Conservation (phyloP, 2,113 vertebrate genomes). For the Lepidothrix coronata region DNA sequence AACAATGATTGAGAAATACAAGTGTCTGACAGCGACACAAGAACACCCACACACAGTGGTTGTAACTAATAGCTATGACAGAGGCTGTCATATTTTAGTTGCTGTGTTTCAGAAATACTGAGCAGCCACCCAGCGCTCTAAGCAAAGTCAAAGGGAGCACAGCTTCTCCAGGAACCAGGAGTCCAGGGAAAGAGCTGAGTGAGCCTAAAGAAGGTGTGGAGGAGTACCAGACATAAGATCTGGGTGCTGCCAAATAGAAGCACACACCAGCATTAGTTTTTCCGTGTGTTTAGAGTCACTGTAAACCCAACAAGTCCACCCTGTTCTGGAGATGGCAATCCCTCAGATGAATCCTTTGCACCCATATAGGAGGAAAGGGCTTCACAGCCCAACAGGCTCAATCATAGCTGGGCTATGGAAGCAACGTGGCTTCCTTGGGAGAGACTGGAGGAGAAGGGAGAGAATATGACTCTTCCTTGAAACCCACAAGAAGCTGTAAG, state of each 20-base stretch:
- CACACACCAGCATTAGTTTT: background rate
- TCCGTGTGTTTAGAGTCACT: background rate
- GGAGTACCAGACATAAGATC: background rate
- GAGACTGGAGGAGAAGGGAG: background rate
- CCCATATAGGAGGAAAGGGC: background rate
- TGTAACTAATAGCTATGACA: constrained; percentile 41
- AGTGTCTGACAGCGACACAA: background rate
- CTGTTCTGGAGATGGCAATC: background rate
- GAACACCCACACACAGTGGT: constrained; percentile 12
- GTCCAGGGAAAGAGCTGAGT: background rate
- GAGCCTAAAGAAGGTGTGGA: background rate
- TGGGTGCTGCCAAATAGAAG: background rate
- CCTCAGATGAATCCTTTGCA: background rate
- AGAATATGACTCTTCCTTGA: background rate
- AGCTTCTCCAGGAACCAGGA: background rate
- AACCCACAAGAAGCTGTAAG: background rate
- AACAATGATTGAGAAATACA: constrained; percentile 47
- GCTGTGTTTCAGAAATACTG: background rate
- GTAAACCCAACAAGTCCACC: background rate
- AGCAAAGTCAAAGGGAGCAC: constrained; percentile 45
- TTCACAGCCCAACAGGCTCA: background rate
- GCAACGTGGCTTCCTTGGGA: background rate
- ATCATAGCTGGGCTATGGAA: background rate
- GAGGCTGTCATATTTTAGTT: constrained; percentile 24
- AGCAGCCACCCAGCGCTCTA: background rate